These are phyloP conservation scores for Blastomussa wellsi DNA, from an alignment of 92 coral and sea anemone genomes.

Conservation along the genomic window DNA sequence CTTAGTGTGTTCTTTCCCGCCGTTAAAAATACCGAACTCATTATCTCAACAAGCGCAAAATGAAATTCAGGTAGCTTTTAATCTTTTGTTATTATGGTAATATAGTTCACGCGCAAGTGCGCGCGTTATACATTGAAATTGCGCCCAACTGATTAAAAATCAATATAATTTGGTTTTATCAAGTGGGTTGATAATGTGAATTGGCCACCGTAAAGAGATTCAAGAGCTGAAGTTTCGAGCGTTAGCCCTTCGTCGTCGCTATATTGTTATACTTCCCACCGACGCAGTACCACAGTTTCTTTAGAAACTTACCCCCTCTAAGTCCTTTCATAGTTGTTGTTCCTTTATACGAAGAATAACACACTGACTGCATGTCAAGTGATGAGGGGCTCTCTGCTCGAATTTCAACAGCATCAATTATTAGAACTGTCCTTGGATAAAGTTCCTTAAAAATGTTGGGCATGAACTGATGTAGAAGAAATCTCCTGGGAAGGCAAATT, in stretches of 20 bases:
- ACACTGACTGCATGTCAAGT: conserved; percentile 52
- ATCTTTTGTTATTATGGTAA: neutral
- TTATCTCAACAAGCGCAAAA: neutral
- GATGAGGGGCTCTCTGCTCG: conserved; percentile 52
- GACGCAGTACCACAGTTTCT: too few relatives aligned
- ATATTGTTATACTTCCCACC: too few relatives aligned
- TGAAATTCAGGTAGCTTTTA: neutral
- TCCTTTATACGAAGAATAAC: conserved; percentile 48
- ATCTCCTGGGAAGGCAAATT: conserved; percentile 48
- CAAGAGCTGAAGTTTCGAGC: too few relatives aligned
- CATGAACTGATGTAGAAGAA: conserved; percentile 50
- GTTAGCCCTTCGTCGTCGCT: too few relatives aligned
- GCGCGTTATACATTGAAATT: neutral
- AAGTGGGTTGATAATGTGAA: too few relatives aligned
- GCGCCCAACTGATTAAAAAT: too few relatives aligned
- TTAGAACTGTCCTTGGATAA: conserved; percentile 38
- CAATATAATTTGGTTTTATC: too few relatives aligned
- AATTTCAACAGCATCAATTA: conserved; percentile 36
- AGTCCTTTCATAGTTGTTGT: conserved; percentile 48
- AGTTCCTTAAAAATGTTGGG: conserved; percentile 37
- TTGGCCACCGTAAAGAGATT: too few relatives aligned
- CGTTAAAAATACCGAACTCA: neutral
- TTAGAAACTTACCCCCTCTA: too few relatives aligned
- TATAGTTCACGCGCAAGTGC: neutral
- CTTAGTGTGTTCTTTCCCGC: neutral